Percentiles rank a stretch among this genome's conserved stretches.
Conservation (phyloP, 2,113 vertebrate genomes). For the Candoia aspera region DNA sequence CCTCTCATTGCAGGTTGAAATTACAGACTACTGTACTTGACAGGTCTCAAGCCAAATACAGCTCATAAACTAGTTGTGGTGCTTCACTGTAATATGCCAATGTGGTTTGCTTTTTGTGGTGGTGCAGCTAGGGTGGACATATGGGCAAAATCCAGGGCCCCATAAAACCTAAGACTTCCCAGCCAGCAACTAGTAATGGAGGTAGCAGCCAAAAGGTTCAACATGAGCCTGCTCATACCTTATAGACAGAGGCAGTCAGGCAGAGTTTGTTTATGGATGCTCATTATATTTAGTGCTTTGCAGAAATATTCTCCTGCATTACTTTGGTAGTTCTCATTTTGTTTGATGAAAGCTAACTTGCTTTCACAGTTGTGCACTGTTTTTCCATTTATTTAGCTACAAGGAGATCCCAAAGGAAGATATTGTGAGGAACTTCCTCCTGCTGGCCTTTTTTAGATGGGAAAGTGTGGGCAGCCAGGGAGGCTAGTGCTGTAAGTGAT, state of each 20-base stretch:
- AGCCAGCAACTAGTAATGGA: neutral
- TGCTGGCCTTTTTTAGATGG: neutral
- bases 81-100: neutral
- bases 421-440: neutral
- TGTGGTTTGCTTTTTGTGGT: neutral
- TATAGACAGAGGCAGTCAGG: neutral
- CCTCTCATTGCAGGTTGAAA: neutral
- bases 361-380: neutral
- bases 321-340: neutral
- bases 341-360: neutral
- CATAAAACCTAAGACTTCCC: neutral
- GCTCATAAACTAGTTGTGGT: neutral
- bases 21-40: neutral
- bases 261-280: neutral
- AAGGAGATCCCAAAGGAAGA: neutral
- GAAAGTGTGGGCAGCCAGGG: neutral
- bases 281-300: neutral
- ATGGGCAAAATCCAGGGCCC: neutral
- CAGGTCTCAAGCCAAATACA: neutral
- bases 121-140: neutral
- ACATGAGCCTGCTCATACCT: neutral
- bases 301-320: no score
- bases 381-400: neutral
- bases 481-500: neutral
- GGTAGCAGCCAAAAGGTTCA: neutral